phyloP scores from a whole-genome alignment of 2,888 invertebrate genomes.

The Lypha dubia region DNA sequence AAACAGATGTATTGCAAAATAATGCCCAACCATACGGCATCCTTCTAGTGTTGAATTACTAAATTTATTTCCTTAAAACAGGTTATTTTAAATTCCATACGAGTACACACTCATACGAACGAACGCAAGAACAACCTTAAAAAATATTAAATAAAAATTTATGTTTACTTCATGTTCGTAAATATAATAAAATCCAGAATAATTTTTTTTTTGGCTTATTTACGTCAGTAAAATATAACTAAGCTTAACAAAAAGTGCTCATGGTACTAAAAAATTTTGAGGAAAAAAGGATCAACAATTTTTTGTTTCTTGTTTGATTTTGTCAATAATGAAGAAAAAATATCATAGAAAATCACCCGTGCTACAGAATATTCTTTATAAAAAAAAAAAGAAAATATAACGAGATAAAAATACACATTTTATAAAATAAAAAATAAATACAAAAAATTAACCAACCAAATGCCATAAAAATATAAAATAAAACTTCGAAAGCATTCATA shows the following conservation, averaged over 20 bases:
- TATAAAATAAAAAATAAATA: background rate
- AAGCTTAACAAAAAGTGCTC: background rate
- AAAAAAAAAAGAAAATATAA: background rate
- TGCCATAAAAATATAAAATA: background rate
- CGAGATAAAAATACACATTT: background rate
- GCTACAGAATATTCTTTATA: background rate
- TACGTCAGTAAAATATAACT: background rate
- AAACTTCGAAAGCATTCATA: background rate
- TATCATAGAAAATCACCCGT: background rate
- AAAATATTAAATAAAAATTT: background rate
- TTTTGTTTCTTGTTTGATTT: background rate
- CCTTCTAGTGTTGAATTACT: too few relatives aligned
- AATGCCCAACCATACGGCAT: too few relatives aligned
- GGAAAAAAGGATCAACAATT: background rate
- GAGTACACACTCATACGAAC: background rate
- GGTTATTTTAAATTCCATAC: background rate
- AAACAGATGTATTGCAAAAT: too few relatives aligned
- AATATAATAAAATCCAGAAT: background rate
- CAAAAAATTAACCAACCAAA: constrained; percentile 17
- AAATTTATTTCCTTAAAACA: background rate
- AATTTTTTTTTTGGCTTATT: background rate
- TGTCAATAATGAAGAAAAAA: background rate
- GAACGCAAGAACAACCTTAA: background rate
- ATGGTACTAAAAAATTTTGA: background rate
- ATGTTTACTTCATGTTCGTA: background rate